These are phyloP conservation scores for Gonatopus flavifemur DNA, from an alignment of 1,140 invertebrate species.

Conservation along the genomic window DNA sequence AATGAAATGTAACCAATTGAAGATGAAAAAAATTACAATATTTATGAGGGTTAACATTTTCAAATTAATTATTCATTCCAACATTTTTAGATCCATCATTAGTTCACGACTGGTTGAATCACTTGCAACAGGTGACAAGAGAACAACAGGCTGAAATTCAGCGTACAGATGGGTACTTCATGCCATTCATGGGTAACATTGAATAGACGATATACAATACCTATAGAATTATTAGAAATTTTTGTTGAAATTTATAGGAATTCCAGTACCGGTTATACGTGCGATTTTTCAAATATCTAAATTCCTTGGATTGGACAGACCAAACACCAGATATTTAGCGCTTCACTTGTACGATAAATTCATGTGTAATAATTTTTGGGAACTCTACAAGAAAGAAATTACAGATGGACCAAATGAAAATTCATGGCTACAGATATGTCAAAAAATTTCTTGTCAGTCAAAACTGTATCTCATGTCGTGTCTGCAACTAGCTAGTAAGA, in stretches of 20 bases:
- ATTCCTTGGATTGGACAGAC: slow-evolving; percentile 27
- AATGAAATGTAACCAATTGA: not conserved
- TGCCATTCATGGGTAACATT: slow-evolving; percentile 39
- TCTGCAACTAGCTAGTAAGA: slow-evolving; percentile 46
- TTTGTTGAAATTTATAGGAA: slow-evolving; percentile 30
- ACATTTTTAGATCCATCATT: slow-evolving; percentile 29
- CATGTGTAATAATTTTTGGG: slow-evolving; percentile 37
- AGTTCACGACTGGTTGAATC: slow-evolving; percentile 37
- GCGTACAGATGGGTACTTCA: slow-evolving; percentile 20
- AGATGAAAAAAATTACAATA: not conserved
- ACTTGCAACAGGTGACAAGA: slow-evolving; percentile 27
- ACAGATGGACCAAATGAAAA: not conserved
- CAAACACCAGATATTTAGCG: slow-evolving; percentile 41
- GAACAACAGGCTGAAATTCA: slow-evolving; percentile 24
- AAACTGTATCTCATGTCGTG: slow-evolving; percentile 39
- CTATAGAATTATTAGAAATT: slow-evolving; percentile 3
- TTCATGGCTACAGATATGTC: slow-evolving; percentile 17
- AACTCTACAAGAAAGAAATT: slow-evolving; percentile 24
- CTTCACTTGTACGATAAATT: slow-evolving; percentile 47
- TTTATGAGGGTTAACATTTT: not conserved
- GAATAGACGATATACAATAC: not conserved
- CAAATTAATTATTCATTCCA: slow-evolving; percentile 4
- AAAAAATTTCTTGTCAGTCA: slow-evolving; percentile 21
- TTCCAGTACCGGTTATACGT: slow-evolving; percentile 30
- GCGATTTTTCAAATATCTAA: slow-evolving; percentile 37